Percentiles rank a stretch among this genome's conserved stretches.
Conservation (phyloP, 2,888 invertebrate species). For the Parnassius glacialis region DNA sequence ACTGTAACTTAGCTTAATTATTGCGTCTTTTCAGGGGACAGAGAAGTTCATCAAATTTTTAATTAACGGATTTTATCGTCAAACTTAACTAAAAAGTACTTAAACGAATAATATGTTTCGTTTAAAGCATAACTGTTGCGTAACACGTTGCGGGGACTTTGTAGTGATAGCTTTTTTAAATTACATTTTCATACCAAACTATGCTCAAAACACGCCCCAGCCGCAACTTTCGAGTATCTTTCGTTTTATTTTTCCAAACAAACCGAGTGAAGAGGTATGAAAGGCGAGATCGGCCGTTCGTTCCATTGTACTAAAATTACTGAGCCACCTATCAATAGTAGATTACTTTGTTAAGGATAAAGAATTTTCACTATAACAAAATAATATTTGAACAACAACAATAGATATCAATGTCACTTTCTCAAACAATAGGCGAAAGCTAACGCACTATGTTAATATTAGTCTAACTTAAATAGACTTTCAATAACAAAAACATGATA, state of each 20-base stretch:
- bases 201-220: conserved; percentile 2
- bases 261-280: neutral
- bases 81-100: too few species aligned
- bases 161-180: too few species aligned
- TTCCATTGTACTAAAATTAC: conserved; percentile 1
- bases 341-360: too few species aligned
- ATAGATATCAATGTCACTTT: neutral
- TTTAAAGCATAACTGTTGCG: too few species aligned
- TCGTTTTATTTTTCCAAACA: conserved; percentile 1
- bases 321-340: neutral
- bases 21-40: too few species aligned
- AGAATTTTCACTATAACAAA: neutral
- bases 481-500: neutral
- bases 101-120: too few species aligned
- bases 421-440: too few species aligned
- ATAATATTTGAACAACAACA: neutral
- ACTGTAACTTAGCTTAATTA: too few species aligned
- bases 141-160: too few species aligned
- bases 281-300: neutral
- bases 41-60: too few species aligned
- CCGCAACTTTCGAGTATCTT: conserved; percentile 3
- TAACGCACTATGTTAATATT: too few species aligned
- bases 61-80: too few species aligned
- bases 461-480: neutral
- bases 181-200: conserved; percentile 1